phyloP scores from a whole-genome alignment of 2,797 vertebrate genomes.

The Falco rusticolus region DNA sequence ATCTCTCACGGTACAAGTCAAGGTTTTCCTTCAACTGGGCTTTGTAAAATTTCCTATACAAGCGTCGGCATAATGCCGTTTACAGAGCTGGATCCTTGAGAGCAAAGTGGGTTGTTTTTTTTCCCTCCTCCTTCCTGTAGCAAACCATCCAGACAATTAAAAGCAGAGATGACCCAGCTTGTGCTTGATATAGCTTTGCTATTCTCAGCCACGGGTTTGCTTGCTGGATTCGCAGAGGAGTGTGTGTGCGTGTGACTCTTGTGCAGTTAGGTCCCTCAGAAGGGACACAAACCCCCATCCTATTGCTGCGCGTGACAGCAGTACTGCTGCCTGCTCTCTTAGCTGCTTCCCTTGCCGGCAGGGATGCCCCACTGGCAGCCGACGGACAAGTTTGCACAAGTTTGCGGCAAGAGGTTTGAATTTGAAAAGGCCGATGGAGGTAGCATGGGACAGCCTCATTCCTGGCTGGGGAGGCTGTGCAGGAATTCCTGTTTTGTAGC shows the following conservation, averaged over 20 bases:
- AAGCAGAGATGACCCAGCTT: neutral
- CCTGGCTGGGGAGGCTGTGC: neutral
- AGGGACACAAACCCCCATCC: neutral
- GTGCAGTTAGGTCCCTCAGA: neutral
- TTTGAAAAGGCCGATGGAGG: neutral
- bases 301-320: rapidly evolving
- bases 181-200: neutral
- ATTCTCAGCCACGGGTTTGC: neutral
- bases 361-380: neutral
- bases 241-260: neutral
- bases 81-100: neutral
- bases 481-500: rapidly evolving
- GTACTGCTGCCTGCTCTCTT: neutral
- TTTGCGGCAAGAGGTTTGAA: neutral
- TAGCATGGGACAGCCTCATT: neutral
- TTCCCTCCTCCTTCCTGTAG: neutral
- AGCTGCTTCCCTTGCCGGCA: neutral
- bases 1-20: slow-evolving; percentile 34
- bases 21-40: slow-evolving; percentile 30
- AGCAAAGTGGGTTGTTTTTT: neutral
- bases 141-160: neutral
- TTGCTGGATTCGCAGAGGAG: neutral
- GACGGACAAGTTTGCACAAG: no score
- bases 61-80: neutral
- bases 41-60: slow-evolving; percentile 5